Base-by-base conservation (phyloP, 1,140 invertebrate genomes). In the Musca domestica region DNA sequence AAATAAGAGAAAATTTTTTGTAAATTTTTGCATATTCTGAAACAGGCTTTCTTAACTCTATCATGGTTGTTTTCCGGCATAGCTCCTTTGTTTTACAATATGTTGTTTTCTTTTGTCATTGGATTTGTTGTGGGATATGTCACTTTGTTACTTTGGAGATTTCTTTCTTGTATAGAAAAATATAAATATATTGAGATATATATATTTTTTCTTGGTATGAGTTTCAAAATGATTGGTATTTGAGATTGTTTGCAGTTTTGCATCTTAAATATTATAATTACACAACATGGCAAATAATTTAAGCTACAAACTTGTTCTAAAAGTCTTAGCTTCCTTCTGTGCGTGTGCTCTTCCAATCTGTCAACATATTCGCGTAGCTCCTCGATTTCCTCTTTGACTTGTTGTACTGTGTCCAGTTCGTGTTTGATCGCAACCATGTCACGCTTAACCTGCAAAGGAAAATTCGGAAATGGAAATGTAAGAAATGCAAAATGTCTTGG, bases 381-480 rank as follows among this genome's bases (percentile, higher is more conserved):
- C 82, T 95, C 94, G 75, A 95, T 95, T 83, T 96, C 94, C 80
- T 95, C 93, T 80, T 95, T 95, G 72, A 95, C 93, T 82, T 94
- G 92, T 84, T 95, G 93, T 72, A 95, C 92, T 27, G 92, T 92
- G 84, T 95, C 93, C 81, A 96, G 85, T 83, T 96, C 94, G 75
- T 94, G 92, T 85, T 94, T 94, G 85, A 96, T 95, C 76, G 92
- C 92, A 68, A 94, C 92, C 92, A 96, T 95, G 83, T 95, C 93
- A 71, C 93, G 88, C 83, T 95, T 95, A 69, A 95, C 93, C 84
- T 91, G 83, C 17, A 66, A 66, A 0, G 23, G 19, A 47, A 2
- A 48, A 6, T 47, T 27, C 17, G 14, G 17, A 15, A 12, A 19
- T 27, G 10, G 17, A 7, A 20, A 63, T 6, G 20, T 17, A 23